Base-by-base conservation (phyloP, 2,797 vertebrate species). In the Hoplostethus atlanticus region DNA sequence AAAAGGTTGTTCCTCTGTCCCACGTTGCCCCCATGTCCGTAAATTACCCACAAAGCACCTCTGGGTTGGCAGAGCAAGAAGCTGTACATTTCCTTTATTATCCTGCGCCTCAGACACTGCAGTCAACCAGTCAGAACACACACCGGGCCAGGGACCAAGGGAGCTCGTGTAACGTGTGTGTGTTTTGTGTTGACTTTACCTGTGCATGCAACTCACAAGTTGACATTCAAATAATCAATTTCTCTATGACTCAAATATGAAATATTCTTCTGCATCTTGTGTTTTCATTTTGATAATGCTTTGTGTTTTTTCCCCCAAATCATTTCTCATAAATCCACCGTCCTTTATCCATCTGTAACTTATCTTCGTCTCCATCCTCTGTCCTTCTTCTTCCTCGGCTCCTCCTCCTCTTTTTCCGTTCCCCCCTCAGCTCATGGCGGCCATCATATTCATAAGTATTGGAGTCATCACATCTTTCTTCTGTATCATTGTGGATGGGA, bases 401-500 rank as follows among this genome's bases (percentile, higher is more conserved):
- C 1, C 21, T 21, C 21, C 42, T 40, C 84, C 56, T 84, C 81
- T 58, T 52, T 12, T 28, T 66, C 47, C 67, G 46, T 40, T 66
- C 79, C 74, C 86, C 84, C 12, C 81, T 47, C 81, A 98, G 97
- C 59, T 99, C 65, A 93, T 97, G 73, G 96, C 97, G 6, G 94
- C 98, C 40, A 97, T 99, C 0, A 95, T 99, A 68, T 98, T 98
- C 89, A 94, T 99, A 94, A 97, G 97, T 81, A 94, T 99, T 12
- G 97, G 97, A 3, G 95, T 97, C 59, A 95, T 96, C 15, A 92
- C 96, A 0, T 95, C 97, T 2, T 98, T 98, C 92, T 95, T 97
- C 88, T 97, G 97, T 76, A 95, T 97, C 81, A 93, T 97, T 28
- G 92, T 97, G 62, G 97, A 99, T 2, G 96, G 97, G 56, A 95